Evolutionary conservation across 2,113 vertebrate genomes (phyloP).

Genomic region (Orthonyx spaldingii): DNA sequence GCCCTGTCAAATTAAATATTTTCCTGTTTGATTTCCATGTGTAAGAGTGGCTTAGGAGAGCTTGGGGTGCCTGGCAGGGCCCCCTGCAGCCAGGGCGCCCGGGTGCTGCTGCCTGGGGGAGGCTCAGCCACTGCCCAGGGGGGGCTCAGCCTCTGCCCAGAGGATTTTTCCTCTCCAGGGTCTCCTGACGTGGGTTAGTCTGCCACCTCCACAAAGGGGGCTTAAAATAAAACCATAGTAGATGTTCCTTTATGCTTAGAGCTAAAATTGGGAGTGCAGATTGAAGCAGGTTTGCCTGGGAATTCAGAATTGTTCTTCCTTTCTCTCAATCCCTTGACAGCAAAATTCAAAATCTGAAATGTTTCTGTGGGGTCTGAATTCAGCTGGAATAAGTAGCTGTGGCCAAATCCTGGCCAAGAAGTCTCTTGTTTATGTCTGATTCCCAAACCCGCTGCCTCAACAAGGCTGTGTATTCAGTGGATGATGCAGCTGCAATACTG

Average conservation of each 20-base stretch:
- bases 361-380: neutral
- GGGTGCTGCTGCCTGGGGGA: neutral
- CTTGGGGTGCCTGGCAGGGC: neutral
- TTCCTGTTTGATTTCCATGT: slow-evolving; percentile 1
- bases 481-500: neutral
- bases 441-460: neutral
- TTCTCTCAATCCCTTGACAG: neutral
- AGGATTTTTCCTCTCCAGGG: neutral
- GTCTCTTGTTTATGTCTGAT: neutral
- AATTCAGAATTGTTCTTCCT: neutral
- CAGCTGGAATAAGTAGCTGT: neutral
- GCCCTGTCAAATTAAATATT: slow-evolving; percentile 40
- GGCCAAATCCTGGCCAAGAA: neutral
- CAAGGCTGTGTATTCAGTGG: neutral
- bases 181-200: neutral
- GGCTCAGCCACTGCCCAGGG: too few relatives aligned
- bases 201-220: neutral
- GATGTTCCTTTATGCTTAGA: neutral
- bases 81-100: neutral
- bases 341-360: neutral
- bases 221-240: neutral
- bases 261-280: neutral
- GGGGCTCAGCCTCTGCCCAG: too few relatives aligned
- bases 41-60: neutral
- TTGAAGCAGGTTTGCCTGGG: neutral